These are phyloP conservation scores for Galeopsomyia nigrocyanea DNA, from an alignment of 2,888 invertebrate species.

Conservation along the genomic window DNA sequence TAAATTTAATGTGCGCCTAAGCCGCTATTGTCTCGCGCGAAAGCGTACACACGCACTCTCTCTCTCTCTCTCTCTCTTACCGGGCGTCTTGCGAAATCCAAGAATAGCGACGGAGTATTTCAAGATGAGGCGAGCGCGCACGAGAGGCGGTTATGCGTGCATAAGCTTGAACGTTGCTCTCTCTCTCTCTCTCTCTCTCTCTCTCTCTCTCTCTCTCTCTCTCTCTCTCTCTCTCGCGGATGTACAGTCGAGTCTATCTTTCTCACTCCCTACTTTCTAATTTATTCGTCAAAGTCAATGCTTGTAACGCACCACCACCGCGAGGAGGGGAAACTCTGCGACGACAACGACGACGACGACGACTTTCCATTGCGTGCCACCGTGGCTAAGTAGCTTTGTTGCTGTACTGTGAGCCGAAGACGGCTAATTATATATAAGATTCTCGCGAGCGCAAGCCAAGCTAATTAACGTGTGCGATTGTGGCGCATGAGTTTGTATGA, in stretches of 20 bases:
- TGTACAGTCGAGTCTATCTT: too few species aligned
- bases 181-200: conserved; percentile 10
- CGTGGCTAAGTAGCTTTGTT: conserved; percentile 47
- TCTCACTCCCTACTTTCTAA: conserved; percentile 34
- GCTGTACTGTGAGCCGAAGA: not conserved
- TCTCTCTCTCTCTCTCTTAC: too few species aligned
- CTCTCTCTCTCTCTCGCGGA: conserved; percentile 16
- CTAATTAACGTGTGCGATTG: conserved; percentile 24
- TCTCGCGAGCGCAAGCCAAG: not conserved
- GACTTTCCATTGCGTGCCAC: conserved; percentile 41
- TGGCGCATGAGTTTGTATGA: too few species aligned
- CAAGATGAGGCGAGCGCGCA: conserved; percentile 39
- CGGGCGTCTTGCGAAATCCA: conserved; percentile 29
- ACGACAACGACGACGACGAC: not conserved
- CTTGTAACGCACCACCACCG: conserved; percentile 32
- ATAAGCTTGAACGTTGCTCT: conserved; percentile 11
- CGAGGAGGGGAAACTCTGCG: not conserved
- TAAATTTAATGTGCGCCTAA: not conserved
- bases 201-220: conserved; percentile 32
- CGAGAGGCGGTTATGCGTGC: conserved; percentile 39
- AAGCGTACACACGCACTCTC: not conserved
- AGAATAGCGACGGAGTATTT: conserved; percentile 46
- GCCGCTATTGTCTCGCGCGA: conserved; percentile 21
- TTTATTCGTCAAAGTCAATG: conserved; percentile 52
- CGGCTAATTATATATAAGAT: conserved; percentile 31